Percentiles rank a stretch among this genome's conserved stretches.
Conservation (phyloP, 2,113 vertebrate species). For the Pygathrix nemaeus region DNA sequence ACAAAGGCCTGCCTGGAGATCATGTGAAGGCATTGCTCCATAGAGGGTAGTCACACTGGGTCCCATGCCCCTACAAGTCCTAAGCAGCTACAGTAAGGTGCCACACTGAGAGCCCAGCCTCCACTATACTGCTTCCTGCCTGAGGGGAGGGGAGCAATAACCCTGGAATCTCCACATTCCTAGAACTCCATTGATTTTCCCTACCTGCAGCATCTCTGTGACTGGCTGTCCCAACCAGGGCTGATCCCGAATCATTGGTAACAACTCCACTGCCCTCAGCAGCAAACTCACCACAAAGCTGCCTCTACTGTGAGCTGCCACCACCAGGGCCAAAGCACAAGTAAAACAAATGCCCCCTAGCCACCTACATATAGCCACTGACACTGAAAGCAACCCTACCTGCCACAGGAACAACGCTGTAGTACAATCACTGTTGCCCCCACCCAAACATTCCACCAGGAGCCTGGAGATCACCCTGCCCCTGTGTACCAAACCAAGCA, state of each 20-base stretch:
- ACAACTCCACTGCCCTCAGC: background rate
- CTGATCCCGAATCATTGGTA: background rate
- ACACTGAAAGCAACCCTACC: background rate
- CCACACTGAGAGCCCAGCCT: background rate
- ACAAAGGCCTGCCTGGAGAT: background rate
- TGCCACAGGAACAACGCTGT: background rate
- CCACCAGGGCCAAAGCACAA: background rate
- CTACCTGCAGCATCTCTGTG: background rate
- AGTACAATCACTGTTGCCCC: background rate
- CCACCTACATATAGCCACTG: background rate
- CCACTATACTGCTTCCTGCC: background rate
- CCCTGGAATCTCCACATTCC: background rate
- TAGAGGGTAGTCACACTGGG: background rate
- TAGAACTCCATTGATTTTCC: background rate
- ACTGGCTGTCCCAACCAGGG: background rate
- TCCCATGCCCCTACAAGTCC: background rate
- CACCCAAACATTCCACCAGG: background rate
- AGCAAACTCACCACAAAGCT: background rate
- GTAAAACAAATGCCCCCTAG: background rate
- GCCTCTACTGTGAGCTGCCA: background rate
- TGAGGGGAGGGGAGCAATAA: background rate
- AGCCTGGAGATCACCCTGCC: background rate
- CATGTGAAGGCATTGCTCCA: background rate
- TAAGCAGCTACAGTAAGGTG: background rate
- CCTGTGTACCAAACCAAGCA: background rate